Conservation (phyloP, 1,140 invertebrate genomes). For the Bombus picipes region DNA sequence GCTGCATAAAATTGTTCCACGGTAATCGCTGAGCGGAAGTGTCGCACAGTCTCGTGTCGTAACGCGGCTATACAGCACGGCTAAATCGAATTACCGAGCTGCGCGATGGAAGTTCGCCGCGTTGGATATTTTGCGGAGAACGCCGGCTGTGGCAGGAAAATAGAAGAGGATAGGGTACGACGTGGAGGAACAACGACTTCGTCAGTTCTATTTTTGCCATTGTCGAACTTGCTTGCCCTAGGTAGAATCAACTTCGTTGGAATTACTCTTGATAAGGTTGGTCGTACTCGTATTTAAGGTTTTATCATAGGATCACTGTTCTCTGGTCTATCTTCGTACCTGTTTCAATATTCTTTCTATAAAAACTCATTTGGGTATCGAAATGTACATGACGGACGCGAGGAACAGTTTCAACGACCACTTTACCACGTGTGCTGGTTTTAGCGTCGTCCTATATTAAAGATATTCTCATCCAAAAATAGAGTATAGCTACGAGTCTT, state of each 20-base stretch:
- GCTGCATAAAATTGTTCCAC: conserved; percentile 45
- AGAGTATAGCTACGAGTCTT: neutral
- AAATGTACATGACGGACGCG: neutral
- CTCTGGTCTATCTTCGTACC: too few relatives aligned
- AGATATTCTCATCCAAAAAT: neutral
- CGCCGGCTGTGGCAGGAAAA: neutral
- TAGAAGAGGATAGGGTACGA: neutral
- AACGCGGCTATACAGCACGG: conserved; percentile 12
- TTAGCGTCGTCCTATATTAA: too few relatives aligned
- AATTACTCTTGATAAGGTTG: neutral
- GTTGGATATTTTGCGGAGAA: conserved; percentile 21
- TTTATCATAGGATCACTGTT: too few relatives aligned
- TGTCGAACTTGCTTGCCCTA: neutral
- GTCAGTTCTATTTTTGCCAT: neutral
- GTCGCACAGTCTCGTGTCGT: conserved; percentile 31
- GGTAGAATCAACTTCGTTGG: neutral
- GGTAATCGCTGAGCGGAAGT: conserved; percentile 38
- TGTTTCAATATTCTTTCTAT: neutral
- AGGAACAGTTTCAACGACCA: neutral
- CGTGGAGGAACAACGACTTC: neutral
- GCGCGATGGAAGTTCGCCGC: conserved; percentile 3
- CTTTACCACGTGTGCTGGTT: neutral
- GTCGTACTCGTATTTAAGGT: neutral
- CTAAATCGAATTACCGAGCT: conserved; percentile 35
- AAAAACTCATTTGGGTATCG: neutral